These are phyloP conservation scores for Harpagoxenus sublaevis DNA, from an alignment of 2,888 invertebrate species.

Conservation along the genomic window DNA sequence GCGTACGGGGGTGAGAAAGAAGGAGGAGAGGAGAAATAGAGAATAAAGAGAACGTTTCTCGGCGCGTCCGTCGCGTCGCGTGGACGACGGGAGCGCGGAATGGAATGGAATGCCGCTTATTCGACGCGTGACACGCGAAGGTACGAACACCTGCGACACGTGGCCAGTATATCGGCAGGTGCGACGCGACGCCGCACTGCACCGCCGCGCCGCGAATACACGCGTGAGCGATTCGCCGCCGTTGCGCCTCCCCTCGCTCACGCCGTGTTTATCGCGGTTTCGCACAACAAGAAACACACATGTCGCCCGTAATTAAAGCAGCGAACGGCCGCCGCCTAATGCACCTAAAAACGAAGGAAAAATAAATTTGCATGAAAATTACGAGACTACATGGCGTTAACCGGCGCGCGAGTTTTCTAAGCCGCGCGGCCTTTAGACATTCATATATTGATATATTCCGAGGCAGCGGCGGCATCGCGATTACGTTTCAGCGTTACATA, in stretches of 20 bases:
- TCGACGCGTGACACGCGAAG: slow-evolving; percentile 59
- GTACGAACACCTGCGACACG: slow-evolving; percentile 64
- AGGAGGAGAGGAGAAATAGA: too few relatives aligned
- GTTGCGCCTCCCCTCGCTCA: not conserved
- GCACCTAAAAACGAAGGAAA: not conserved
- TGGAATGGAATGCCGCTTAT: slow-evolving; percentile 60
- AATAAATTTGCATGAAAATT: not conserved
- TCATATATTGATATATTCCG: slow-evolving; percentile 3
- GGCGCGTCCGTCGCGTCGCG: not conserved
- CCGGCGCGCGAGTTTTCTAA: not conserved
- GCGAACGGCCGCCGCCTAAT: not conserved
- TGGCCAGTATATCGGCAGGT: slow-evolving; percentile 65
- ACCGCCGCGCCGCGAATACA: not conserved
- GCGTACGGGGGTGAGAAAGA: not conserved
- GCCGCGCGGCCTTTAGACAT: not conserved
- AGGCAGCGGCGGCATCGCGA: not conserved
- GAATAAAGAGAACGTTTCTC: slow-evolving; percentile 3
- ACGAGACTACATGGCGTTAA: not conserved
- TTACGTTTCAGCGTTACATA: slow-evolving; percentile 12
- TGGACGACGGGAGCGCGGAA: not conserved
- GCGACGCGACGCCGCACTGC: slow-evolving; percentile 30
- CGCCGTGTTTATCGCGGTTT: slow-evolving; percentile 18
- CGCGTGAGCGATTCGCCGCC: slow-evolving; percentile 27
- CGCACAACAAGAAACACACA: not conserved
- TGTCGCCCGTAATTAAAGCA: slow-evolving; percentile 15